These are phyloP conservation scores for Porites lobata DNA, from an alignment of 92 coral and sea anemone species.

Conservation along the genomic window DNA sequence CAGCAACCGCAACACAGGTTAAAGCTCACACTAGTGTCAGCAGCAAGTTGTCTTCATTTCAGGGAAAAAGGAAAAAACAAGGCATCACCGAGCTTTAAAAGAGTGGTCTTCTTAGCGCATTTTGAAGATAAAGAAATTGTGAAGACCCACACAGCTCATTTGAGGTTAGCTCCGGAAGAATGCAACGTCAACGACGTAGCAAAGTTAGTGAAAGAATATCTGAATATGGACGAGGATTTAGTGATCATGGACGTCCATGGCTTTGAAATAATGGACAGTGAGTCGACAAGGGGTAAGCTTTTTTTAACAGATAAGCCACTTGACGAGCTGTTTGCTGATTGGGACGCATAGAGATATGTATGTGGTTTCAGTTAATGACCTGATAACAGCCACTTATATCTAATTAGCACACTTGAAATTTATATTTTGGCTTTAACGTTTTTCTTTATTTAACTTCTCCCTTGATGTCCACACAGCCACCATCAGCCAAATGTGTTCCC, in stretches of 20 bases:
- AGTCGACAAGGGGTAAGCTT: not conserved
- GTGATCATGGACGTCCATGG: not conserved
- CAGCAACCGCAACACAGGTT: not conserved
- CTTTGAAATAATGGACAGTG: not conserved
- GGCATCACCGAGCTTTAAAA: not conserved
- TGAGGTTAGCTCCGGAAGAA: not conserved
- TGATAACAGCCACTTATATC: too few species aligned
- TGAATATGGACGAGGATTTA: not conserved
- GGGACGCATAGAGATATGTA: too few species aligned
- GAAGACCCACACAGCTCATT: slow-evolving; percentile 8
- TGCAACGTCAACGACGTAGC: not conserved
- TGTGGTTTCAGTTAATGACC: too few species aligned
- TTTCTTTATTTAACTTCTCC: too few species aligned
- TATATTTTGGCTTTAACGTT: too few species aligned
- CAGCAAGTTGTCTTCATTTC: too few species aligned
- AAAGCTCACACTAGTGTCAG: too few species aligned
- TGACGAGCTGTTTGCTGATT: too few species aligned
- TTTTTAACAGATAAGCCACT: too few species aligned
- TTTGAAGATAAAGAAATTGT: slow-evolving; percentile 8
- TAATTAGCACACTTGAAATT: too few species aligned
- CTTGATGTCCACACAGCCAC: too few species aligned
- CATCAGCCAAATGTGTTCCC: too few species aligned
- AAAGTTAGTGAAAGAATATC: not conserved
- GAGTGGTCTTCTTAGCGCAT: slow-evolving; percentile 19
- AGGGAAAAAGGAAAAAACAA: not conserved